These are phyloP conservation scores for Syngnathus rostellatus DNA, from an alignment of 2,797 vertebrate genomes.

Conservation along the genomic window DNA sequence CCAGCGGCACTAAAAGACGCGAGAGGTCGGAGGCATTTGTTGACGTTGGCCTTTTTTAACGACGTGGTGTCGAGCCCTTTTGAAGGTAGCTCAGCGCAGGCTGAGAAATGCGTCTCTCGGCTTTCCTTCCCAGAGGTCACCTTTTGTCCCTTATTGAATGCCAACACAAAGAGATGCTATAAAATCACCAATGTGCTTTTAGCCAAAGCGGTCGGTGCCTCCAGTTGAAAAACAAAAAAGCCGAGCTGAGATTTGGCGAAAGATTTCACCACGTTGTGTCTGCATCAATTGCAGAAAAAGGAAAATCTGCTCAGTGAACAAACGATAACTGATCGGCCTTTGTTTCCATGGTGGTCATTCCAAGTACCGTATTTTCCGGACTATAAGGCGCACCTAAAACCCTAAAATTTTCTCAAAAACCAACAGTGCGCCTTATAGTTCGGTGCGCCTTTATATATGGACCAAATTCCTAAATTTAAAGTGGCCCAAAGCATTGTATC, in stretches of 20 bases:
- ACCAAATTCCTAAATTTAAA: no score
- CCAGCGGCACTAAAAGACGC: neutral
- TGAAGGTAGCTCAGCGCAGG: constrained; percentile 10
- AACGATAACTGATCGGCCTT: neutral
- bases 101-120: constrained; percentile 25
- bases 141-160: constrained; percentile 7
- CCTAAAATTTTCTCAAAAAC: no score
- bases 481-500: no score
- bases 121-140: constrained; percentile 19
- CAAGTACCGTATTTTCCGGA: neutral
- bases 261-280: neutral
- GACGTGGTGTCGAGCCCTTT: constrained; percentile 22
- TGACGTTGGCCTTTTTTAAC: constrained; percentile 20
- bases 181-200: constrained; percentile 1
- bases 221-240: neutral
- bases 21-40: neutral
- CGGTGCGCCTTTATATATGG: no score
- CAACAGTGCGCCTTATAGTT: no score
- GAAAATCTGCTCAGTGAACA: neutral
- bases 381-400: no score
- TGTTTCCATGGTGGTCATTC: neutral
- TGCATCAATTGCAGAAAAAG: neutral
- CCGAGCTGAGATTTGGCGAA: neutral
- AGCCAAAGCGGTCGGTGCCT: neutral
- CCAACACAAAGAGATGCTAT: constrained; percentile 9